These are phyloP conservation scores for Grus americana DNA, from an alignment of 2,113 vertebrate species.

Conservation along the genomic window DNA sequence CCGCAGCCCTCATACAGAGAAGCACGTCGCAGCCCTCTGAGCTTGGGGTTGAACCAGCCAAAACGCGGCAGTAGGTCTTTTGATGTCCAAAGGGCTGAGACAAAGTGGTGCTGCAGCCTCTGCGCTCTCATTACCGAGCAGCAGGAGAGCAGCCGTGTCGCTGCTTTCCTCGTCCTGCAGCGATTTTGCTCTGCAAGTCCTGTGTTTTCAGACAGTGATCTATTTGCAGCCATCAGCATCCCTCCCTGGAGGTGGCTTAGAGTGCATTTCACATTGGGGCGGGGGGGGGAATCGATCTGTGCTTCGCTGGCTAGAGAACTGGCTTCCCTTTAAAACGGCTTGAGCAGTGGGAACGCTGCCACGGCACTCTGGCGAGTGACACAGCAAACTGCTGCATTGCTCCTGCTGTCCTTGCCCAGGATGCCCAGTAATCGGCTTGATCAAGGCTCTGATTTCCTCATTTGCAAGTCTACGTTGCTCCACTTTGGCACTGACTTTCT, in stretches of 20 bases:
- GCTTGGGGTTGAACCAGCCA: accelerated
- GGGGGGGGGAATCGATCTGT: background rate
- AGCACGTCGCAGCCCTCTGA: background rate
- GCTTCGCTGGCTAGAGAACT: background rate
- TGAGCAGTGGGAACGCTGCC: background rate
- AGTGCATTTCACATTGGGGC: accelerated
- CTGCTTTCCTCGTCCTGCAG: background rate
- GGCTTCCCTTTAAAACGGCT: background rate
- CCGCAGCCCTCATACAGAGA: accelerated
- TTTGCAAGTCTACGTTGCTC: background rate
- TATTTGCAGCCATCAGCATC: background rate
- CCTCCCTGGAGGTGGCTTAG: background rate
- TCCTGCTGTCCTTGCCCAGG: background rate
- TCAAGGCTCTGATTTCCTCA: background rate
- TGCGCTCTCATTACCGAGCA: background rate
- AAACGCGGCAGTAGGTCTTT: accelerated
- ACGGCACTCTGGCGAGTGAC: background rate
- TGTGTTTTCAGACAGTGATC: background rate
- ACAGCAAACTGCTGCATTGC: conserved; percentile 5
- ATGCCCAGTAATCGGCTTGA: background rate
- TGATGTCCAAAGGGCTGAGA: background rate
- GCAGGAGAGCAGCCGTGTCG: accelerated
- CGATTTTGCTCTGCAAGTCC: accelerated
- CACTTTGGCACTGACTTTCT: background rate
- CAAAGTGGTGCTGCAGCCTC: background rate